Conservation (phyloP, 2,113 vertebrate species). For the Camelus dromedarius region DNA sequence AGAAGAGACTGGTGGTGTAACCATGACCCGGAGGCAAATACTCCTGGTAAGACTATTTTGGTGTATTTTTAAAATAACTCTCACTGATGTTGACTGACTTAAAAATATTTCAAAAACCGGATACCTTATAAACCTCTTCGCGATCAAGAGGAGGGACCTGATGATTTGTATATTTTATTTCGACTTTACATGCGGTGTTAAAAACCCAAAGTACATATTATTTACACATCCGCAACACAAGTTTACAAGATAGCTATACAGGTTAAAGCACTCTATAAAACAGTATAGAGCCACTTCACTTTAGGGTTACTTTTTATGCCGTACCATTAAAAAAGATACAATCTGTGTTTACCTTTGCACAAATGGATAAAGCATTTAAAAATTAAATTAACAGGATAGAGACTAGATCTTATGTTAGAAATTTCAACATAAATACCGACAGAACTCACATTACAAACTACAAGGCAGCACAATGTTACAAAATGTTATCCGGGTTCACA, state of each 20-base stretch:
- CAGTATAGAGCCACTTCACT: constrained; percentile 94
- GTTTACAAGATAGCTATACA: constrained; percentile 99
- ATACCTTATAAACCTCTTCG: constrained; percentile 6
- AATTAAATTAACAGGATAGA: constrained; percentile 95
- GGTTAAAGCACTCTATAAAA: constrained; percentile 97
- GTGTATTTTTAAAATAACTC: constrained; percentile 16
- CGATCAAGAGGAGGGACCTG: constrained; percentile 54
- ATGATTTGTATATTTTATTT: constrained; percentile 98
- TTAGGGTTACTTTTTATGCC: constrained; percentile 94
- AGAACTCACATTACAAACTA: constrained; percentile 97
- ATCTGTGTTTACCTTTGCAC: constrained; percentile 95
- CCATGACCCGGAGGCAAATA: rapidly evolving
- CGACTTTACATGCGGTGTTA: constrained; percentile 99
- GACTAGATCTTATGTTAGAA: constrained; percentile 94
- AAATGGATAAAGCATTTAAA: constrained; percentile 93
- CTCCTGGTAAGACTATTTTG: not conserved
- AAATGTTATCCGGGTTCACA: constrained; percentile 90
- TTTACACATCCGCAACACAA: constrained; percentile 99
- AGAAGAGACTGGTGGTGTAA: not conserved
- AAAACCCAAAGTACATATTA: constrained; percentile 98
- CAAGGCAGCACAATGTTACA: constrained; percentile 96
- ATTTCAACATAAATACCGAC: constrained; percentile 92
- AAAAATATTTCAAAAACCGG: not conserved
- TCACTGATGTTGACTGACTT: not conserved
- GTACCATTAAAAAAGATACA: constrained; percentile 96